These are phyloP conservation scores for Labeo calbasu DNA, from an alignment of 2,797 vertebrate species.

Conservation along the genomic window DNA sequence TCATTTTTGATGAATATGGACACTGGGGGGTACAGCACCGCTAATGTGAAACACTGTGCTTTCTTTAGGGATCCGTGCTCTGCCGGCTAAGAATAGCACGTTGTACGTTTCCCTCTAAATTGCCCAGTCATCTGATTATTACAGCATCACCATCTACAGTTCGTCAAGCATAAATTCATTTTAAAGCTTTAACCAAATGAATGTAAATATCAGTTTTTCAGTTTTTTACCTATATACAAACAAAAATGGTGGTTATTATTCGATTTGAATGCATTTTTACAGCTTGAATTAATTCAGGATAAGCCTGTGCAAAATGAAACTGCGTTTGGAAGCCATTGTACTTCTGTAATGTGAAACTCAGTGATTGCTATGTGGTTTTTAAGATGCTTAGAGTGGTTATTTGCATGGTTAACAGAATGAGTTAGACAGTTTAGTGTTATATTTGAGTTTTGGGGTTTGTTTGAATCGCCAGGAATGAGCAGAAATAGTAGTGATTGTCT, in stretches of 20 bases:
- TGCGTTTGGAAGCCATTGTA: neutral
- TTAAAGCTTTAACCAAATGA: neutral
- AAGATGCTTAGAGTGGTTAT: neutral
- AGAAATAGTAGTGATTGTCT: slow-evolving; percentile 1
- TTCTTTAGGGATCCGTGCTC: slow-evolving; percentile 25
- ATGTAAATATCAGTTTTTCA: neutral
- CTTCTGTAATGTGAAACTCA: neutral
- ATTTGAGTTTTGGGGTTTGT: neutral
- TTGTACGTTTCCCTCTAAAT: slow-evolving; percentile 9
- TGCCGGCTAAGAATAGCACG: slow-evolving; percentile 10
- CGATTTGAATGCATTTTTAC: neutral
- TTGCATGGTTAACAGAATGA: neutral
- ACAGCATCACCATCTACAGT: neutral
- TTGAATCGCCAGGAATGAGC: neutral
- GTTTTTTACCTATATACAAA: neutral
- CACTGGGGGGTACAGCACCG: slow-evolving; percentile 30
- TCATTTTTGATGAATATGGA: slow-evolving; percentile 39
- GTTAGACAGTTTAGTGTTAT: neutral
- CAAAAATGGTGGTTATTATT: neutral
- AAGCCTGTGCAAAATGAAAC: neutral
- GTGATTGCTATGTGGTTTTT: neutral
- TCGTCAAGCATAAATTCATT: neutral
- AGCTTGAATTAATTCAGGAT: neutral
- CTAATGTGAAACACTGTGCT: slow-evolving; percentile 37
- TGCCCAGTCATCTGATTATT: slow-evolving; percentile 29